Evolutionary conservation across 2,888 invertebrate genomes (phyloP).

Genomic region (Drosophila anomalata): DNA sequence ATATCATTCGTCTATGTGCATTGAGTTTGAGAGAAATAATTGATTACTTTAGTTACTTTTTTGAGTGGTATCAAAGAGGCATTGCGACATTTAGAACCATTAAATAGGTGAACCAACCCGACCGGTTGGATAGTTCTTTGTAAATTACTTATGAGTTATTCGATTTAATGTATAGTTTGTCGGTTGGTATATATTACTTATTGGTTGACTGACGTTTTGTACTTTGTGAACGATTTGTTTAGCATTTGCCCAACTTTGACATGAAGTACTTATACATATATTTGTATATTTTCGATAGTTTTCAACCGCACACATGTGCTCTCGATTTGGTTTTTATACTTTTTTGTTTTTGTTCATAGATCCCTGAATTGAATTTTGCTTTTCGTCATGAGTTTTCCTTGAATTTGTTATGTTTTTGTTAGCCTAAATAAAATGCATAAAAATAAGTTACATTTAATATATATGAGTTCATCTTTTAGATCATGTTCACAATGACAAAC

Average conservation of each 20-base stretch:
- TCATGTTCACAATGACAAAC: constrained; percentile 68
- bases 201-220: constrained; percentile 64
- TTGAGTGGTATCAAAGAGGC: constrained; percentile 32
- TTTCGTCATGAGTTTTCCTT: constrained; percentile 65
- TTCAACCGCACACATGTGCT: constrained; percentile 9
- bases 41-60: constrained; percentile 22
- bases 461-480: constrained; percentile 71
- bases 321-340: constrained; percentile 28
- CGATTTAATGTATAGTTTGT: constrained; percentile 44
- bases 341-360: constrained; percentile 56
- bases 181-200: constrained; percentile 56
- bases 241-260: constrained; percentile 56
- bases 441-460: constrained; percentile 62
- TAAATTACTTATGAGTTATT: constrained; percentile 40
- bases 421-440: constrained; percentile 79
- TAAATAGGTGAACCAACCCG: constrained; percentile 18
- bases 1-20: constrained; percentile 39
- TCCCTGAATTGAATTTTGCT: constrained; percentile 82
- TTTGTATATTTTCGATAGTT: constrained; percentile 47
- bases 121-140: constrained; percentile 14
- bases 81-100: constrained; percentile 27
- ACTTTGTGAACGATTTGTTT: constrained; percentile 70
- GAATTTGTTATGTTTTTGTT: constrained; percentile 59
- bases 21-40: constrained; percentile 32
- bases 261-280: constrained; percentile 42